Evolutionary conservation across 2,797 vertebrate genomes (phyloP).

Genomic region (Agapornis canus): DNA sequence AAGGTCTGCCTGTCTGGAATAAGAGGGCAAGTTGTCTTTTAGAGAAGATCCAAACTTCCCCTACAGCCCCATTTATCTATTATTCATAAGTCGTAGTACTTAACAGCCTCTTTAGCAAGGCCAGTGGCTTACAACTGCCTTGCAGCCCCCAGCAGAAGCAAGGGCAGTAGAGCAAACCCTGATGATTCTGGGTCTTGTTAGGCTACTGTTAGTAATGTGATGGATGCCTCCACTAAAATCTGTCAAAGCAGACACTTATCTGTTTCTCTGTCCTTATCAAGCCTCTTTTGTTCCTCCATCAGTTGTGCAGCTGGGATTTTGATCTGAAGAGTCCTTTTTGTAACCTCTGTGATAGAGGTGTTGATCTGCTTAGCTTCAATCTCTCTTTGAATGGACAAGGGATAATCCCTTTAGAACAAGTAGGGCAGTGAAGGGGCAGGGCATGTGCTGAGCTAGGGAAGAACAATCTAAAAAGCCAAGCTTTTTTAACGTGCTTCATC

Average conservation of each 20-base stretch:
- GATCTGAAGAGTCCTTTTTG: constrained; percentile 64
- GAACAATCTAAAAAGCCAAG: background rate
- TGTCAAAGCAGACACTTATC: background rate
- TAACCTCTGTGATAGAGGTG: constrained; percentile 64
- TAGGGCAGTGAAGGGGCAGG: constrained; percentile 65
- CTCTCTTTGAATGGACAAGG: constrained; percentile 76
- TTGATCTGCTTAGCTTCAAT: constrained; percentile 89
- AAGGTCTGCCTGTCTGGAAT: background rate
- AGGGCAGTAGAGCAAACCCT: background rate
- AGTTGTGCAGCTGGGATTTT: background rate
- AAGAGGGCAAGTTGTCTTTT: background rate
- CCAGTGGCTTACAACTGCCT: background rate
- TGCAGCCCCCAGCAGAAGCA: background rate
- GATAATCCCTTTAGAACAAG: constrained; percentile 86
- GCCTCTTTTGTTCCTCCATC: background rate
- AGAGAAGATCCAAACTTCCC: background rate
- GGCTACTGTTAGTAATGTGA: background rate
- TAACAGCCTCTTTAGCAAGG: background rate
- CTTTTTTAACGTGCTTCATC: background rate
- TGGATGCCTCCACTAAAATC: background rate
- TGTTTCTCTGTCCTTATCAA: background rate
- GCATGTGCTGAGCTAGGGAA: background rate
- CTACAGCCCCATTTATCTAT: fast-evolving
- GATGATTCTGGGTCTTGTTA: background rate
- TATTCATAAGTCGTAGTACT: background rate